Evolutionary conservation across 2,888 invertebrate genomes (phyloP), one percentile per base, ranked within the genome.

Genomic region (Drosophila seclusa): DNA sequence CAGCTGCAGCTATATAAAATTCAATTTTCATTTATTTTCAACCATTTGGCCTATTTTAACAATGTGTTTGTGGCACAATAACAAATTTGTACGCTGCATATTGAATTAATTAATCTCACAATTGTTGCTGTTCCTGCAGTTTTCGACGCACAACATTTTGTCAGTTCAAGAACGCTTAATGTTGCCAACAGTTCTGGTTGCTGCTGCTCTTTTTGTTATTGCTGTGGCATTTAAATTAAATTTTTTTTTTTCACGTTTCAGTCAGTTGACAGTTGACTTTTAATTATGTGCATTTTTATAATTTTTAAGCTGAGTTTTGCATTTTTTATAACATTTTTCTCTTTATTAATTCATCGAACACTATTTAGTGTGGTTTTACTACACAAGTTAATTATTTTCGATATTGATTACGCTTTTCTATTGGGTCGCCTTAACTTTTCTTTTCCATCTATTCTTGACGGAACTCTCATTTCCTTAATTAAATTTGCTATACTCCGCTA

Each of bases 1-100:
- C 70, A 54, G 13, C 38, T 68, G 66, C 61, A 73, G 73, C 58
- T 63, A 59, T 75, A 68, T 53, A 1, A 50, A 74, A 68, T 76
- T 73, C 57, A 59, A 72, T 69, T 62, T 68, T 54, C 53, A 63
- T 67, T 66, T 59, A 78, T 60, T 63, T 76, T 62, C 18, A 38
- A 59, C 60, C 57, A 34, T 48, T 73, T 49, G 52, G 50, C 70
- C 49, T 68, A 68, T 54, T 80, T 78, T 69, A 78, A 73, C 63
- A 24, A 60, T 40, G 2, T 48, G 29, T 13, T 27, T 36, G 13
- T 27, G 7, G 10, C 34, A 11, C 27, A 31, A 58, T 45, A 54
- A 48, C 45, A n/a, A 68, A 38, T 52, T 66, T 77, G 50, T 57
- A 34, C 38, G 31, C 34, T n/a, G 58, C 40, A 58, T 65, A 66